These are phyloP conservation scores for Poecilobothrus nobilitatus DNA, from an alignment of 2,888 invertebrate genomes.

Conservation along the genomic window DNA sequence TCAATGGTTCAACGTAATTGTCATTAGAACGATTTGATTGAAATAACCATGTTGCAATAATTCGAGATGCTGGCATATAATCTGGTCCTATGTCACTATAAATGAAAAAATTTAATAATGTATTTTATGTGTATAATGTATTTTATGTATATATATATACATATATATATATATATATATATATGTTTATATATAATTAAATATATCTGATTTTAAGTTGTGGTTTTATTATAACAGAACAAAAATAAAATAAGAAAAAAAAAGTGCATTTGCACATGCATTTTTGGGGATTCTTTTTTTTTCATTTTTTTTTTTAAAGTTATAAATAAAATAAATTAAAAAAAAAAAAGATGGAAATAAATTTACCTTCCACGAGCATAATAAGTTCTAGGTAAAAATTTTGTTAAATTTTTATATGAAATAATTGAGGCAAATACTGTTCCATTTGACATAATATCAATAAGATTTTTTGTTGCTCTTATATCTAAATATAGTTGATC, in stretches of 20 bases:
- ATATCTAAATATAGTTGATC: slow-evolving; percentile 44
- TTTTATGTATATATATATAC: background rate
- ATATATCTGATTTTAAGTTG: no score
- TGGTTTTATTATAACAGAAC: no score
- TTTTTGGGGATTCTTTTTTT: no score
- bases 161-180: background rate
- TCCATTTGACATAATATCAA: slow-evolving; percentile 40
- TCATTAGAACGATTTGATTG: slow-evolving; percentile 43
- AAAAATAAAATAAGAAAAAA: no score
- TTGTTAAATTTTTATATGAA: slow-evolving; percentile 43
- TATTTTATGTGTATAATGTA: background rate
- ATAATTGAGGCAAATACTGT: slow-evolving; percentile 43
- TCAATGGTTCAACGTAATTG: slow-evolving; percentile 38
- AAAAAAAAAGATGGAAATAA: background rate
- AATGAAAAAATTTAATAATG: background rate
- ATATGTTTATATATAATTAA: no score
- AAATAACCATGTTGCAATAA: slow-evolving; percentile 43
- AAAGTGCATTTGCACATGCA: no score
- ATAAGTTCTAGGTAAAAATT: slow-evolving; percentile 42
- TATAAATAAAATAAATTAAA: no score
- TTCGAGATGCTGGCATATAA: slow-evolving; percentile 42
- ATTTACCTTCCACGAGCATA: slow-evolving; percentile 43
- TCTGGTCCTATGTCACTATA: slow-evolving; percentile 29
- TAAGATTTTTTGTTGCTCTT: slow-evolving; percentile 34
- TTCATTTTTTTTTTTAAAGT: no score